A percentile compares a stretch with the other conserved stretches of the same genome.
Evolutionary conservation across 30 jellyfish, hydroid and myxozoan species (phyloP).

Genomic region (Aurelia aurita): DNA sequence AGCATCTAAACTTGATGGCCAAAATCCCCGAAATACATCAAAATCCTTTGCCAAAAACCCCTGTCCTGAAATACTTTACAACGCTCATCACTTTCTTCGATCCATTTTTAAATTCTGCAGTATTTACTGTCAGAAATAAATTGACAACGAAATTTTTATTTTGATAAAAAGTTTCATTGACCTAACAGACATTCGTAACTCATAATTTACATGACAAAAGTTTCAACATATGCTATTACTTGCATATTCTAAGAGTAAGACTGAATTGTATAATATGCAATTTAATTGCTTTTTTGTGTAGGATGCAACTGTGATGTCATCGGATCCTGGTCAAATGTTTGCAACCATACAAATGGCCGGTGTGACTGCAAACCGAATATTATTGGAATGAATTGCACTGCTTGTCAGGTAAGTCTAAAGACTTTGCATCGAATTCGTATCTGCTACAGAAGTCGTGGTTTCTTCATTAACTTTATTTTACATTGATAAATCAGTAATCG

Average conservation of each 20-base stretch:
- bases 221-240: not conserved
- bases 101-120: too few relatives aligned
- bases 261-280: not conserved
- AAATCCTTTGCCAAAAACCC: too few relatives aligned
- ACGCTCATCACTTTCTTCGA: too few relatives aligned
- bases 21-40: too few relatives aligned
- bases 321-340: constrained; percentile 67
- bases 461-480: not conserved
- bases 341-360: constrained; percentile 77
- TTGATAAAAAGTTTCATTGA: too few relatives aligned
- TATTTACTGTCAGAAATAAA: too few relatives aligned
- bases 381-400: constrained; percentile 64
- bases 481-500: not conserved
- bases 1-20: too few relatives aligned
- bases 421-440: not conserved
- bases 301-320: constrained; percentile 71
- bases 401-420: constrained; percentile 58
- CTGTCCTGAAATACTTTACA: too few relatives aligned
- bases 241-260: not conserved
- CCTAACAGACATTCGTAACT: too few relatives aligned
- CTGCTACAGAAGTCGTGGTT: not conserved
- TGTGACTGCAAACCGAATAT: constrained; percentile 76
- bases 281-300: not conserved
- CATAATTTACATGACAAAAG: too few relatives aligned
- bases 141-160: too few relatives aligned